Percentiles rank a stretch among this genome's conserved stretches.
Conservation (phyloP, 2,888 invertebrate species). For the Gymnocheta viridis region DNA sequence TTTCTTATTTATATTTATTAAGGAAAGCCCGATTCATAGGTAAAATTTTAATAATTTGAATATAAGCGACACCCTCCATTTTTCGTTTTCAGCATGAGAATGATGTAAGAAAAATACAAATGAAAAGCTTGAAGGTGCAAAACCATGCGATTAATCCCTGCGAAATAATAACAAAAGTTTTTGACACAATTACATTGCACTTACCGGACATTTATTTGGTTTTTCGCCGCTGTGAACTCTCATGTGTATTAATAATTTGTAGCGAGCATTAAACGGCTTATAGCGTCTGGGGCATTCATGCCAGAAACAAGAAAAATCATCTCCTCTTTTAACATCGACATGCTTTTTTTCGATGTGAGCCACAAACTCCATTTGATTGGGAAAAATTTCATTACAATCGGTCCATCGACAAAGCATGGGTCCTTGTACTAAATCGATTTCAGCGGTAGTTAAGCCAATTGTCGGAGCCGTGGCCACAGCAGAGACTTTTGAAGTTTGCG, state of each 20-base stretch:
- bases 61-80: too few species aligned
- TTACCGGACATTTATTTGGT: slow-evolving; percentile 98
- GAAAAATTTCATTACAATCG: slow-evolving; percentile 90
- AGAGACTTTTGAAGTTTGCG: slow-evolving; percentile 49
- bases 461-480: neutral
- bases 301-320: slow-evolving; percentile 97
- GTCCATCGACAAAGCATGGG: slow-evolving; percentile 89
- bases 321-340: slow-evolving; percentile 92
- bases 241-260: slow-evolving; percentile 95
- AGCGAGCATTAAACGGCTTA: slow-evolving; percentile 96
- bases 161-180: too few species aligned
- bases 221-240: slow-evolving; percentile 98
- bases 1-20: too few species aligned
- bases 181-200: too few species aligned
- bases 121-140: too few species aligned
- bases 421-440: slow-evolving; percentile 15
- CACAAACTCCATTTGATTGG: slow-evolving; percentile 90
- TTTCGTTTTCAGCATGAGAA: too few species aligned
- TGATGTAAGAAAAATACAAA: too few species aligned
- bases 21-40: too few species aligned
- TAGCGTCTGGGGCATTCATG: slow-evolving; percentile 93
- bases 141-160: too few species aligned
- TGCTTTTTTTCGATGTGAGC: slow-evolving; percentile 93
- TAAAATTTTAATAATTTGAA: too few species aligned
- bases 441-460: slow-evolving; percentile 58